Evolutionary conservation across 2,113 vertebrate genomes (phyloP), one percentile per base, ranked within the genome.

Genomic region (Galemys pyrenaicus): DNA sequence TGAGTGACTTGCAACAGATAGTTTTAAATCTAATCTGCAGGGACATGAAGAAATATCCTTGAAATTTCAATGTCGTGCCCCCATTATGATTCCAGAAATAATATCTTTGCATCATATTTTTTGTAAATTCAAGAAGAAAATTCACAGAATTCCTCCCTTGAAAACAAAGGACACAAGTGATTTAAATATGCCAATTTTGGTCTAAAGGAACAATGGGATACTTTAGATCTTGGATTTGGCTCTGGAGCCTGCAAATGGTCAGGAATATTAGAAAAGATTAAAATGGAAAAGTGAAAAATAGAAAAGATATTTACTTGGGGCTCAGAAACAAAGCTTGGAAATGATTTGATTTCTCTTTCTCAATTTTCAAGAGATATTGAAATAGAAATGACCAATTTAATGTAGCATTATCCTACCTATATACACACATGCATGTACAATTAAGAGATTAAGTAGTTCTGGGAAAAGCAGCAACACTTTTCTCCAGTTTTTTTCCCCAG

Each of bases 101-200:
- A 16, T 49, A 82, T 35, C 20, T 8, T 82, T 95, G 22, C 0
- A 49, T 92, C 87, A 79, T 20, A 56, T 44, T 73, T 90, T 87
- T 73, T 79, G 7, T 70, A 84, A 93, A 84, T 90, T 77, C 15
- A 80, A 70, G 30, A 37, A 80, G 39, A 86, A 88, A 96, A 81
- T 30, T 87, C 28, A 82, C 4, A 74, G 78, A 83, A 79, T 95
- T 75, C 10, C 32, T 92, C 28, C 91, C 46, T 56, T 87, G 41
- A 94, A 49, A 83, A 5, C 39, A 51, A 37, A 3, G 86, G 51
- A 28, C 35, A 32, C 30, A 82, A 16, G 65, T 84, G 58, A 68
- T 82, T 32, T 54, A 68, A 86, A 89, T 37, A 62, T 73, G 4
- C 20, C 75, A 73, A 82, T 54, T 77, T 41, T 77, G n/a, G 6